Evolutionary conservation across 92 coral and sea anemone genomes (phyloP).

Genomic region (Diadumene lineata): DNA sequence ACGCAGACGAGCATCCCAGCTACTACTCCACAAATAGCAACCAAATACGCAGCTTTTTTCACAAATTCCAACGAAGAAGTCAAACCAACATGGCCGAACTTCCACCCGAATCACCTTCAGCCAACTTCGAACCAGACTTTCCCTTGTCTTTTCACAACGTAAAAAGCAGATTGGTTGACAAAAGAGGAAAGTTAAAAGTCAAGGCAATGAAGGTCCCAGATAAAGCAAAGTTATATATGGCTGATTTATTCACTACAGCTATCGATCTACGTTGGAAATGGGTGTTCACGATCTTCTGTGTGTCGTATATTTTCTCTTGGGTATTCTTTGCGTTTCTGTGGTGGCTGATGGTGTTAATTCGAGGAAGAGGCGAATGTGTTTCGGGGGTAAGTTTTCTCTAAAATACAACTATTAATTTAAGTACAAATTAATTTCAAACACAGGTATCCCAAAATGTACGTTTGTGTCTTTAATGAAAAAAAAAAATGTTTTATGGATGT

Average conservation of each 20-base stretch:
- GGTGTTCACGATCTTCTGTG: constrained; percentile 69
- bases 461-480: no score
- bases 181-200: constrained; percentile 68
- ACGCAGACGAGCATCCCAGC: constrained; percentile 4
- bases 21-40: constrained; percentile 18
- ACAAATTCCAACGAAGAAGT: not conserved
- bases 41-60: not conserved
- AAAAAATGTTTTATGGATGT: no score
- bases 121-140: not conserved
- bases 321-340: constrained; percentile 73
- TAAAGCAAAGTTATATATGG: constrained; percentile 68
- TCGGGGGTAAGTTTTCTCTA: constrained; percentile 54
- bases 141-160: not conserved
- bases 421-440: no score
- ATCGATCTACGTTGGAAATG: constrained; percentile 84
- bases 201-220: constrained; percentile 67
- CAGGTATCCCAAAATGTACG: no score
- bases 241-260: constrained; percentile 84
- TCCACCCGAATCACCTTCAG: constrained; percentile 27
- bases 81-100: not conserved
- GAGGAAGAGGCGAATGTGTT: constrained; percentile 81
- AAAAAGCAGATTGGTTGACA: constrained; percentile 66
- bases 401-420: no score
- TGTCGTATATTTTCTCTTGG: constrained; percentile 86
- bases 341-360: constrained; percentile 72